phyloP scores from a whole-genome alignment of 2,113 vertebrate species.

The Megaceryle maxima region DNA sequence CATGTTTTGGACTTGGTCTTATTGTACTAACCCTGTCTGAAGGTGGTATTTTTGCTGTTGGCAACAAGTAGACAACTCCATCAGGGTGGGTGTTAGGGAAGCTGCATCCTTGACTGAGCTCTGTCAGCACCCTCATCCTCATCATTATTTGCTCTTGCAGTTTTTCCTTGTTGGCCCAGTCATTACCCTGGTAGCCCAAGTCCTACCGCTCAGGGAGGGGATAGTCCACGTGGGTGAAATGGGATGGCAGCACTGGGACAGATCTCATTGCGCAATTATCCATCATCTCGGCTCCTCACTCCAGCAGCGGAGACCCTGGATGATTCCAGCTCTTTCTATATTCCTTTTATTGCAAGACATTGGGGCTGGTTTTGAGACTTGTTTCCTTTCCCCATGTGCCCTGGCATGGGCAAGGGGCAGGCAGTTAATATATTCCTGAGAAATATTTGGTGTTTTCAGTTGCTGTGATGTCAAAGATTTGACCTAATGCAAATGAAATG shows the following conservation, averaged over 20 bases:
- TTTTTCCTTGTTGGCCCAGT: not conserved
- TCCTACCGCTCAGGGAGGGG: not conserved
- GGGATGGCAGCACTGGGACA: not conserved
- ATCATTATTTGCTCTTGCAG: not conserved
- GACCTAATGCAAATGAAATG: not conserved
- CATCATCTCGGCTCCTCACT: not conserved
- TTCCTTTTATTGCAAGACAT: not conserved
- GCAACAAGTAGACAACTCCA: not conserved
- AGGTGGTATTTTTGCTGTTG: not conserved
- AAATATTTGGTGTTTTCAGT: not conserved
- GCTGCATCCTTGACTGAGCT: not conserved
- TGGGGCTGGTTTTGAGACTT: not conserved
- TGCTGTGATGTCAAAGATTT: not conserved
- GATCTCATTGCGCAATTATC: rapidly evolving
- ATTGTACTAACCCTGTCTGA: rapidly evolving
- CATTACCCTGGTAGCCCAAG: not conserved
- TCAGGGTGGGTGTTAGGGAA: not conserved
- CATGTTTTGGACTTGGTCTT: too few species aligned
- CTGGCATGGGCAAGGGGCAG: not conserved
- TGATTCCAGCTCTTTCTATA: not conserved
- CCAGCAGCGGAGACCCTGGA: not conserved
- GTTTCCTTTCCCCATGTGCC: too few species aligned
- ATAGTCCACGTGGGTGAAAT: not conserved
- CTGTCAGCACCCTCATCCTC: not conserved
- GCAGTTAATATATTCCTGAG: not conserved